A percentile compares a stretch with the other conserved stretches of the same genome.
Evolutionary conservation across 2,113 vertebrate species (phyloP).

Genomic region (Narcine bancroftii): DNA sequence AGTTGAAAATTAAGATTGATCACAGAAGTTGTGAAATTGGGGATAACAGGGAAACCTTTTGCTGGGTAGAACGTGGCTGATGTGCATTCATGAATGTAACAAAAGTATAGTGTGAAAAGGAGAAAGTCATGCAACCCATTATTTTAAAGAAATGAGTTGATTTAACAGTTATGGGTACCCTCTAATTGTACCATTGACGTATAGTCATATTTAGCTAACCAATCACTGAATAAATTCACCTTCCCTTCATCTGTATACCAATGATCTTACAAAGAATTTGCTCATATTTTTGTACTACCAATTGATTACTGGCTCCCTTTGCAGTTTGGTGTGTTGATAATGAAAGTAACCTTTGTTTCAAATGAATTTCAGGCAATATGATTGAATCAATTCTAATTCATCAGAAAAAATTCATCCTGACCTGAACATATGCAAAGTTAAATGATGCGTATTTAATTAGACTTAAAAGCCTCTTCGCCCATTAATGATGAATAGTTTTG

Average conservation of each 20-base stretch:
- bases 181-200: background rate
- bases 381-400: too few species aligned
- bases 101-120: background rate
- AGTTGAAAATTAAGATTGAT: background rate
- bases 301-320: background rate
- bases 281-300: background rate
- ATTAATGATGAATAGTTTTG: too few species aligned
- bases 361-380: background rate
- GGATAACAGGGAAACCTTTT: background rate
- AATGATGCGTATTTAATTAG: too few species aligned
- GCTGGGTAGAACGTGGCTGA: background rate
- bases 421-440: too few species aligned
- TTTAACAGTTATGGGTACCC: background rate
- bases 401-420: too few species aligned
- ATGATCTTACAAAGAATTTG: background rate
- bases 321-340: background rate
- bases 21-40: background rate
- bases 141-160: background rate
- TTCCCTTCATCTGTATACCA: background rate
- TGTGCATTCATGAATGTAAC: background rate
- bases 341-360: background rate
- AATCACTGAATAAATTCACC: background rate
- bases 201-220: background rate
- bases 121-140: background rate
- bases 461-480: too few species aligned